Evolutionary conservation across 2,797 vertebrate genomes (phyloP).

Genomic region (Salmo trutta): DNA sequence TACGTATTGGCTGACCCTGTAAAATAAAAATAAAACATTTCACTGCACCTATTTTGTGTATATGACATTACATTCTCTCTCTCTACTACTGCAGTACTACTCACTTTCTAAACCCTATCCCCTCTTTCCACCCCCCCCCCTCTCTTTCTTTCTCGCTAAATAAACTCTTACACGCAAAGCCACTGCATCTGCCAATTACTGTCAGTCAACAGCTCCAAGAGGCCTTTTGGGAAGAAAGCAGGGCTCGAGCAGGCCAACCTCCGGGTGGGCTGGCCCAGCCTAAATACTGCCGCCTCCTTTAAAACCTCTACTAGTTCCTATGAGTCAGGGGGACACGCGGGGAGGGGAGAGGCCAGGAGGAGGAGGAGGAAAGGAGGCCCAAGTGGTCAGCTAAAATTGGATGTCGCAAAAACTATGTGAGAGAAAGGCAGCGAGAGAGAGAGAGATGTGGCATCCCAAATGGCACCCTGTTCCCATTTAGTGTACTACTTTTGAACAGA

Average conservation of each 20-base stretch:
- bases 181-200: constrained; percentile 44
- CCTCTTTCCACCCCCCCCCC: background rate
- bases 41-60: background rate
- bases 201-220: constrained; percentile 33
- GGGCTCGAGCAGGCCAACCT: background rate
- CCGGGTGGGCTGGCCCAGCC: background rate
- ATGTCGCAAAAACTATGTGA: background rate
- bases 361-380: background rate
- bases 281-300: constrained; percentile 6
- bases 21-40: background rate
- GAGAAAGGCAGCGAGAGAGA: background rate
- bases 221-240: constrained; percentile 10
- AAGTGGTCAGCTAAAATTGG: background rate
- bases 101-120: background rate
- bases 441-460: too few relatives aligned
- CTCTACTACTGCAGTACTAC: background rate
- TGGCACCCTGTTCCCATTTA: too few relatives aligned
- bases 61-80: background rate
- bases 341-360: background rate
- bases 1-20: too few relatives aligned
- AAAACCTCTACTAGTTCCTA: background rate
- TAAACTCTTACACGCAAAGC: constrained; percentile 59
- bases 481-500: too few relatives aligned
- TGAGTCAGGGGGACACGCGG: background rate
- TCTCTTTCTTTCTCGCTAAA: constrained; percentile 32